phyloP scores from a whole-genome alignment of 2,797 vertebrate genomes.

The Pseudomugil tenellus region DNA sequence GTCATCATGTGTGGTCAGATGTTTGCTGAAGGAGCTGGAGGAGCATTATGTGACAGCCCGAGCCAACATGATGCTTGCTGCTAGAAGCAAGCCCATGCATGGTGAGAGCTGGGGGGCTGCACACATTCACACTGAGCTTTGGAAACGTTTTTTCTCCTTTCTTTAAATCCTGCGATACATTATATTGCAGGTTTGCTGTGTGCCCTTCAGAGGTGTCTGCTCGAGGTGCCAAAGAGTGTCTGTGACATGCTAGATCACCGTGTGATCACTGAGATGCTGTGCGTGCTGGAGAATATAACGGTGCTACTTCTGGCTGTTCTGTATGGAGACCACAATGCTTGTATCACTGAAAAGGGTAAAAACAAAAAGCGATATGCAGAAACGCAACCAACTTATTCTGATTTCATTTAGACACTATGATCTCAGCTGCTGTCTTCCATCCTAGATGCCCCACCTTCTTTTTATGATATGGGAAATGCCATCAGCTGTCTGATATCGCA shows the following conservation, averaged over 20 bases:
- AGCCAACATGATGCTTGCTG: slow-evolving; percentile 85
- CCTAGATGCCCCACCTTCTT: slow-evolving; percentile 86
- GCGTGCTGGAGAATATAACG: slow-evolving; percentile 83
- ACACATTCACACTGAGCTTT: background rate
- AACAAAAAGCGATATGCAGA: background rate
- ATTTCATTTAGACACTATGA: background rate
- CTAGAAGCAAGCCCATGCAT: slow-evolving; percentile 83
- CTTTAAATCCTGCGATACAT: slow-evolving; percentile 1
- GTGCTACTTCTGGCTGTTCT: slow-evolving; percentile 85
- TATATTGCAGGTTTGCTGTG: slow-evolving; percentile 81
- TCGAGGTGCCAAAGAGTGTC: slow-evolving; percentile 77
- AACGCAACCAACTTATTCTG: background rate
- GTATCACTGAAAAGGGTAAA: slow-evolving; percentile 70
- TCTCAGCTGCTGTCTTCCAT: background rate
- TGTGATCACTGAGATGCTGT: slow-evolving; percentile 72
- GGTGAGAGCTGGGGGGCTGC: slow-evolving; percentile 70
- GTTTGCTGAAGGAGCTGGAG: slow-evolving; percentile 80
- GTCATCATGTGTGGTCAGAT: slow-evolving; percentile 66
- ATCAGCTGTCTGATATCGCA: slow-evolving; percentile 86
- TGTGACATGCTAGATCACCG: slow-evolving; percentile 45
- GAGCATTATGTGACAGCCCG: slow-evolving; percentile 81
- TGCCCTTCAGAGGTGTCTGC: slow-evolving; percentile 86
- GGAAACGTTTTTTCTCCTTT: background rate
- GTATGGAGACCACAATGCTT: slow-evolving; percentile 73
- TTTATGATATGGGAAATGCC: slow-evolving; percentile 92